Evolutionary conservation across 2,113 vertebrate genomes (phyloP).

Genomic region (Sylvia atricapilla): DNA sequence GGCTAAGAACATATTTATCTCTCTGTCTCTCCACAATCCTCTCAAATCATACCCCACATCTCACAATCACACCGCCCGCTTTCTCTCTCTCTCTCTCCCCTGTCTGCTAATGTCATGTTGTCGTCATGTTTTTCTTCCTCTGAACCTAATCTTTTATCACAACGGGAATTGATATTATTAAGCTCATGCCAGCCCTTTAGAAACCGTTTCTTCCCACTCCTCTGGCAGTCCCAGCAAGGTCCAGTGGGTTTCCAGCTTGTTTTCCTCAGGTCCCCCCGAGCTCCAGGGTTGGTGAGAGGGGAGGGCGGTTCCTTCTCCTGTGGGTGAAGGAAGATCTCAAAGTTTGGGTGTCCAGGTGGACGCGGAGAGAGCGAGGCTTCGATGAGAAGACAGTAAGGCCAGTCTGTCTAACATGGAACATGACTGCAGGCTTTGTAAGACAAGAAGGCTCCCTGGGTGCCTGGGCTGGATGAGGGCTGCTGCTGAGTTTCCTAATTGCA

Average conservation of each 20-base stretch:
- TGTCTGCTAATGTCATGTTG: neutral
- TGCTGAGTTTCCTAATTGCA: neutral
- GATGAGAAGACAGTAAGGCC: neutral
- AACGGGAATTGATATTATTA: neutral
- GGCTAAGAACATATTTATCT: constrained; percentile 3
- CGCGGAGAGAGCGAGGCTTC: neutral
- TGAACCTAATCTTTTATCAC: constrained; percentile 45
- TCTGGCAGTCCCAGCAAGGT: neutral
- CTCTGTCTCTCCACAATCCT: constrained; percentile 34
- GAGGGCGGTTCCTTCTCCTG: neutral
- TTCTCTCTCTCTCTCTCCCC: neutral
- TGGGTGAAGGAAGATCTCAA: neutral
- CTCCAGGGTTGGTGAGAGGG: neutral
- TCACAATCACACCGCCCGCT: neutral
- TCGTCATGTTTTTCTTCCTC: constrained; percentile 37
- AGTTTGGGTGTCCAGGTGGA: neutral
- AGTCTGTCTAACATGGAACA: neutral
- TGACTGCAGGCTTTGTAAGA: neutral
- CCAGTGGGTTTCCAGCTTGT: neutral
- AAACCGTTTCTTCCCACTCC: neutral
- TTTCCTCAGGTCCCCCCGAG: neutral
- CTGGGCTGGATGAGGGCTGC: neutral
- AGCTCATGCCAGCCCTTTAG: neutral
- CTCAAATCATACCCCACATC: constrained; percentile 21
- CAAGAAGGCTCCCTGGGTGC: neutral